Conservation (phyloP, 2,888 invertebrate genomes). For the Antheraea assamensis region DNA sequence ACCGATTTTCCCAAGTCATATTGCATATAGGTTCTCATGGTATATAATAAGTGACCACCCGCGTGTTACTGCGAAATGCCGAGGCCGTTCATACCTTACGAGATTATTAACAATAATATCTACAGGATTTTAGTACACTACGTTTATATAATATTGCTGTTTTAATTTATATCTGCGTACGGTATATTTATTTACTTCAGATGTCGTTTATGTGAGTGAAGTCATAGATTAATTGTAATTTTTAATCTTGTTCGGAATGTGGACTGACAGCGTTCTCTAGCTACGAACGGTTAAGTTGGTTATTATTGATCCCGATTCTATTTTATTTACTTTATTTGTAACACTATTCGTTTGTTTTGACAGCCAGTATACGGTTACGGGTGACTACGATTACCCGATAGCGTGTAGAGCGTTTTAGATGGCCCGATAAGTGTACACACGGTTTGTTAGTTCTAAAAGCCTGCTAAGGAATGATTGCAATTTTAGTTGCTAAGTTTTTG, state of each 20-base stretch:
- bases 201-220: neutral
- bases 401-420: constrained; percentile 74
- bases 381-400: constrained; percentile 76
- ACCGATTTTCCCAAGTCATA: too few species aligned
- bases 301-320: constrained; percentile 4
- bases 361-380: constrained; percentile 73
- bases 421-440: constrained; percentile 63
- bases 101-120: constrained; percentile 17
- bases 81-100: constrained; percentile 22
- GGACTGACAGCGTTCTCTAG: neutral
- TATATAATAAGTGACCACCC: constrained; percentile 32
- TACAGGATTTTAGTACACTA: constrained; percentile 14
- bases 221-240: constrained; percentile 28
- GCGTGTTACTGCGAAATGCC: constrained; percentile 34
- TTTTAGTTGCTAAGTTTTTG: neutral
- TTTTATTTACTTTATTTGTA: constrained; percentile 18
- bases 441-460: constrained; percentile 25
- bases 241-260: constrained; percentile 5
- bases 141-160: neutral
- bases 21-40: constrained; percentile 16
- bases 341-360: constrained; percentile 65
- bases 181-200: neutral
- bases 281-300: constrained; percentile 9
- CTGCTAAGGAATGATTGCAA: neutral
- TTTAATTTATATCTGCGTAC: neutral